Evolutionary conservation across 2,888 invertebrate genomes (phyloP).

Genomic region (Standfussiana lucernea): DNA sequence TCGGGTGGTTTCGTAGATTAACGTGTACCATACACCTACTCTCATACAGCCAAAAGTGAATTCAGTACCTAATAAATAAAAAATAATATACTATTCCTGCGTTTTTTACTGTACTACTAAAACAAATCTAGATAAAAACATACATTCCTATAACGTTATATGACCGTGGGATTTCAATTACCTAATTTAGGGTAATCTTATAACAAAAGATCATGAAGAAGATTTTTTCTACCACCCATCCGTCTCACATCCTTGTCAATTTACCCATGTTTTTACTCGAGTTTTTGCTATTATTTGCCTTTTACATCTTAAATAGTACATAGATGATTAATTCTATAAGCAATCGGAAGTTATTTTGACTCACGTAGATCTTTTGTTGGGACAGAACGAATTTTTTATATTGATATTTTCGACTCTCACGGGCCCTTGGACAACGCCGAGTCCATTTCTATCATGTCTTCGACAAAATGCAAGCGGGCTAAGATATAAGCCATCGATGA

Average conservation of each 20-base stretch:
- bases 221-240: conserved; percentile 16
- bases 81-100: background rate
- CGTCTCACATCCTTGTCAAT: conserved; percentile 15
- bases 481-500: background rate
- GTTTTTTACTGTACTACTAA: background rate
- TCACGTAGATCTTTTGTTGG: background rate
- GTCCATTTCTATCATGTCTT: background rate
- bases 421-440: background rate
- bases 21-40: background rate
- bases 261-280: conserved; percentile 5
- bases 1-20: background rate
- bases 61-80: background rate
- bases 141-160: background rate
- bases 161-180: background rate
- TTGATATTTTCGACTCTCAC: background rate
- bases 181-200: background rate
- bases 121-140: background rate
- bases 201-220: conserved; percentile 10
- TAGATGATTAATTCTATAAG: background rate
- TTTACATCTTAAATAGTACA: background rate
- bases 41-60: background rate
- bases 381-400: background rate
- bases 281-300: conserved; percentile 9
- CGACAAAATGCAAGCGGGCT: background rate
- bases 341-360: background rate